A percentile compares a stretch with the other conserved stretches of the same genome.
phyloP scores from a whole-genome alignment of 2,888 invertebrate genomes.

The Gandaritis pyraliata region DNA sequence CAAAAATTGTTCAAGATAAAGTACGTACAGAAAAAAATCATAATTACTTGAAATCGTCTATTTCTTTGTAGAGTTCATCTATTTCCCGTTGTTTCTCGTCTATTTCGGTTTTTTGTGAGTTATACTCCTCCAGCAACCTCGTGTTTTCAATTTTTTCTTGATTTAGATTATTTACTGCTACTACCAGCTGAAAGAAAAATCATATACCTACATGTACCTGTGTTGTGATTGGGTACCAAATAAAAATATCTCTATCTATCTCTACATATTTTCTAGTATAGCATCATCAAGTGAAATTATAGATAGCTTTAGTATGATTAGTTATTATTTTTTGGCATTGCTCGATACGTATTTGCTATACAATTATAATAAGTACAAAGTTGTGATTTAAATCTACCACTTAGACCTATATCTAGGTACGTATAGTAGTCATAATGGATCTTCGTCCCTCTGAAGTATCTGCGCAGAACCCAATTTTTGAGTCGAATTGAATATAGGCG shows the following conservation, averaged over 20 bases:
- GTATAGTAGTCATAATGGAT: no score
- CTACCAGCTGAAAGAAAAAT: constrained; percentile 57
- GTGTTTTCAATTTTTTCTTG: constrained; percentile 62
- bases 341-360: no score
- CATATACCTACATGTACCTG: not conserved
- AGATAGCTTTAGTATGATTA: no score
- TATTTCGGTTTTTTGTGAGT: constrained; percentile 45
- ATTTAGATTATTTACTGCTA: constrained; percentile 63
- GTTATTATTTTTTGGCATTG: no score
- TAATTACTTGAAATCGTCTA: constrained; percentile 63
- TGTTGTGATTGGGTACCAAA: not conserved
- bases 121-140: constrained; percentile 59
- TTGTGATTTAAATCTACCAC: no score
- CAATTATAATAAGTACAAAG: no score
- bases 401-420: no score
- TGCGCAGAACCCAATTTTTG: no score
- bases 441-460: no score
- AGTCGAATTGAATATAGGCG: no score
- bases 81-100: constrained; percentile 59
- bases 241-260: not conserved
- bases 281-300: no score
- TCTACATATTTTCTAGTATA: no score
- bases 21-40: constrained; percentile 1
- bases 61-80: constrained; percentile 48
- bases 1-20: not conserved